A percentile compares a stretch with the other conserved stretches of the same genome.
Conservation (phyloP, 1,140 invertebrate species). For the Apis mellifera region Amel_HAv3.1 CM009942.2:7706501-7707000, state of each 20-base stretch:
- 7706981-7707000: no score
- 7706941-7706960: slow-evolving; percentile 1
- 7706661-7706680: slow-evolving; percentile 78
- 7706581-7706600: slow-evolving; percentile 81
- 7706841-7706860: not conserved
- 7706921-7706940: not conserved
- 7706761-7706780: slow-evolving; percentile 76
- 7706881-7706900: not conserved
- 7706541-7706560: slow-evolving; percentile 57
- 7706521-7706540: not conserved
- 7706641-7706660: slow-evolving; percentile 81
- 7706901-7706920: not conserved
- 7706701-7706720: slow-evolving; percentile 5
- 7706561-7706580: slow-evolving; percentile 79
- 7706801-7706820: slow-evolving; percentile 70
- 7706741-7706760: slow-evolving; percentile 58
- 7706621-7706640: slow-evolving; percentile 80
- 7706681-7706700: slow-evolving; percentile 3
- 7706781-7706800: slow-evolving; percentile 76
- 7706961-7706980: no score
- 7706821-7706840: slow-evolving; percentile 73
- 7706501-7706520: not conserved
- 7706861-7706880: not conserved
- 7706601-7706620: slow-evolving; percentile 80
- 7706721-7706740: slow-evolving; percentile 2